Evolutionary conservation across 1,140 invertebrate species (phyloP), one percentile per base, ranked within the genome.

Genomic region (Drosophila orena): DNA sequence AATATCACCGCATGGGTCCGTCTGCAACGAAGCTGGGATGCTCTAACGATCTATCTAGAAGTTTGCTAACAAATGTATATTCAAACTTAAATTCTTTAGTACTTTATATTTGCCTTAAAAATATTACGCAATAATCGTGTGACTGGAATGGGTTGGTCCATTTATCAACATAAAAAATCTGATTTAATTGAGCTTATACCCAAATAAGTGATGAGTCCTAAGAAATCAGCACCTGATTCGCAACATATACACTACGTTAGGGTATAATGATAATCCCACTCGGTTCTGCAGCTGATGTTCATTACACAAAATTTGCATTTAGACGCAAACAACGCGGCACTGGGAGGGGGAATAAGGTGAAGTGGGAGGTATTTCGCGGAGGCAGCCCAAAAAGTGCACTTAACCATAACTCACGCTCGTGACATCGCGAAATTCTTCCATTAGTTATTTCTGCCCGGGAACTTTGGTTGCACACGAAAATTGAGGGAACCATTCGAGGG

Each of bases 221-320:
- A 8, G 3, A 3, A 8, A 30, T 30, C 30, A 30, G 30, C 10
- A 3, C 15, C 7, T 20, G 20, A 27, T 15, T 11, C 15, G 3
- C 11, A 46, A n/a, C 3, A 10, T 30, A 10, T 35, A 42, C n/a
- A n/a, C n/a, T n/a, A n/a, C 43, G 58, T 61, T 59, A 68, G 71
- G 17, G 71, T 66, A 72, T 81, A 69, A 81, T 81, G 59, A 58
- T 53, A 20, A 7, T 49, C 66, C 60, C 77, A 70, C 62, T 40
- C 49, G 7, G 30, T 8, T 66, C 44, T 54, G 10, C 17, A 24
- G 37, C 58, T 43, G 38, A 49, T 54, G 68, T 68, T 86, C 81
- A 86, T 86, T 89, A 89, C 85, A 90, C 85, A 76, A 89, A 90
- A 89, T 89, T 89, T 89, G 84, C 85, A 89, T 89, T 89, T 89